Evolutionary conservation across 2,888 invertebrate genomes (phyloP).

Genomic region (Himalopsyche kuldschensis): DNA sequence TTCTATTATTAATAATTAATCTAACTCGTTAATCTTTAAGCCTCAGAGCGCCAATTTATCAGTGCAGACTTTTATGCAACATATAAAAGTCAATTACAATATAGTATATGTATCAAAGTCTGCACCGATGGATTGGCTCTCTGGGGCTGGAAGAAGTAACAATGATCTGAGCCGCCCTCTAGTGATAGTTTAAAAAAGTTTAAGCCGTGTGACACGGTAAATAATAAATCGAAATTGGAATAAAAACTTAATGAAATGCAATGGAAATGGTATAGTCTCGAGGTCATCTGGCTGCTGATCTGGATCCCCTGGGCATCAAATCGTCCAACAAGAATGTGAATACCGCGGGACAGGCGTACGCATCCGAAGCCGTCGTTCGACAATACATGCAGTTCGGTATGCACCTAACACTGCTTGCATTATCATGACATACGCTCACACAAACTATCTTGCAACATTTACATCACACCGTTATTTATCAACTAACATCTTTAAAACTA

Average conservation of each 20-base stretch:
- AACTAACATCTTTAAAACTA: too few species aligned
- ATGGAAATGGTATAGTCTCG: slow-evolving; percentile 67
- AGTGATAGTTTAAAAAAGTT: background rate
- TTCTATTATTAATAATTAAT: background rate
- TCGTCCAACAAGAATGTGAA: slow-evolving; percentile 61
- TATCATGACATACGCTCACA: background rate
- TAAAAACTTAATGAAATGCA: slow-evolving; percentile 1
- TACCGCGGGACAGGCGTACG: slow-evolving; percentile 32
- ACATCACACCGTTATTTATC: too few species aligned
- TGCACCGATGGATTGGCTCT: too few species aligned
- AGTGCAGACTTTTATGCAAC: too few species aligned
- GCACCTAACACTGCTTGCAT: slow-evolving; percentile 41
- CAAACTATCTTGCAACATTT: too few species aligned
- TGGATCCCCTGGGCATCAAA: slow-evolving; percentile 93
- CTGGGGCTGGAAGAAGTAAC: too few species aligned
- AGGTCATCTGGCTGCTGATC: slow-evolving; percentile 89
- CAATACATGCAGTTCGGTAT: slow-evolving; percentile 61
- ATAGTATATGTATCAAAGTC: too few species aligned
- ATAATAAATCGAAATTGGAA: background rate
- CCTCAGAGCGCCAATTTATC: too few species aligned
- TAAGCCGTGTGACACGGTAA: background rate
- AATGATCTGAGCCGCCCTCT: background rate
- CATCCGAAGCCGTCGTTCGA: slow-evolving; percentile 61
- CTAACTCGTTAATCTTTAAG: too few species aligned
- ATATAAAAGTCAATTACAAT: too few species aligned